Percentiles rank a stretch among this genome's conserved stretches.
These are phyloP conservation scores for Fulica atra DNA, from an alignment of 2,113 vertebrate species.

Conservation along the genomic window DNA sequence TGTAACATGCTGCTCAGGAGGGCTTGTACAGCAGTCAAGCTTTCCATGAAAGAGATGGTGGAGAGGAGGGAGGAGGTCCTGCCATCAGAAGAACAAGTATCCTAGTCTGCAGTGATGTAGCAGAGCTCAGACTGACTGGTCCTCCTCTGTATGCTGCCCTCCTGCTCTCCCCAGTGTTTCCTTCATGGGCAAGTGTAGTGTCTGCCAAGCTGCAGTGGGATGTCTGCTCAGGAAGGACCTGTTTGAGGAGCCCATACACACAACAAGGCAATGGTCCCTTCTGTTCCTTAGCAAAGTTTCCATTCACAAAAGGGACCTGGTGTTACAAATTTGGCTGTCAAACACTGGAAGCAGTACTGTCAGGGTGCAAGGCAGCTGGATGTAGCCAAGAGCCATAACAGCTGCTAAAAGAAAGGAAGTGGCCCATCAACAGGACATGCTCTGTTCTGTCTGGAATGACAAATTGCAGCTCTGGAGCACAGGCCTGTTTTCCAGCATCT, in stretches of 20 bases:
- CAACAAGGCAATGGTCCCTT: not conserved
- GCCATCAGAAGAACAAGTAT: not conserved
- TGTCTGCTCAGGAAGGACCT: not conserved
- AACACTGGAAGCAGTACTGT: conserved; percentile 68
- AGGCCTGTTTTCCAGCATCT: not conserved
- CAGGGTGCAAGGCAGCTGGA: conserved; percentile 67
- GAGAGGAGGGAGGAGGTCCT: not conserved
- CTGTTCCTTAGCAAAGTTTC: conserved; percentile 66
- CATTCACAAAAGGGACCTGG: conserved; percentile 46
- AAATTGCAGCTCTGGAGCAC: not conserved
- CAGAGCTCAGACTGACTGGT: not conserved
- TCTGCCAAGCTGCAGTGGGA: not conserved
- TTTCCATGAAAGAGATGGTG: not conserved
- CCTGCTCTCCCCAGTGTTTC: not conserved
- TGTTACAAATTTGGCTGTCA: conserved; percentile 74
- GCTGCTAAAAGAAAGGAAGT: conserved; percentile 56
- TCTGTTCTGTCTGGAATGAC: not conserved
- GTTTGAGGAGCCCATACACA: not conserved
- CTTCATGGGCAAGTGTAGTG: not conserved
- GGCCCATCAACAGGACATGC: not conserved
- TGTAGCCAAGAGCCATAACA: conserved; percentile 71
- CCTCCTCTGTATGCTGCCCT: not conserved
- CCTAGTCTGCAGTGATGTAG: not conserved
- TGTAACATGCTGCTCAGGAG: not conserved
- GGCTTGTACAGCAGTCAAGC: not conserved